These are phyloP conservation scores for Chrysomela aeneicollis DNA, from an alignment of 2,888 invertebrate species.

Conservation along the genomic window DNA sequence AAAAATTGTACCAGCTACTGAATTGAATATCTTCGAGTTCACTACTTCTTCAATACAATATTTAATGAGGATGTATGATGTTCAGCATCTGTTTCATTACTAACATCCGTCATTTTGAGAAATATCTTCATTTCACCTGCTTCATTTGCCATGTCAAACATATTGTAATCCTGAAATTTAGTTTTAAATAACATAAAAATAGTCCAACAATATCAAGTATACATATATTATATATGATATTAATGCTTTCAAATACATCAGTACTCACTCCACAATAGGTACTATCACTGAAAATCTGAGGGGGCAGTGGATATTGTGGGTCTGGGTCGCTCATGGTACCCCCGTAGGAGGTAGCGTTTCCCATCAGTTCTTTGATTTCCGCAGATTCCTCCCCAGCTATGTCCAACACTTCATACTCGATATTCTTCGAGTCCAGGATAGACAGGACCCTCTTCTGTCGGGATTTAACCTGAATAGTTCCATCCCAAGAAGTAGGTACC, in stretches of 20 bases:
- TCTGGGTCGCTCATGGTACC: conserved; percentile 76
- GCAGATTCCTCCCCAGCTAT: conserved; percentile 94
- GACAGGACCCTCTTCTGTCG: conserved; percentile 92
- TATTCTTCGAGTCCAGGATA: conserved; percentile 90
- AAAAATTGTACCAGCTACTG: no score
- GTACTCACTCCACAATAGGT: conserved; percentile 88
- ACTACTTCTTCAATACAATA: conserved; percentile 55
- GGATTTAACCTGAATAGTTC: conserved; percentile 93
- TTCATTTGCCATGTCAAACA: conserved; percentile 90
- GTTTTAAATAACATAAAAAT: conserved; percentile 18
- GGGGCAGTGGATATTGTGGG: conserved; percentile 84
- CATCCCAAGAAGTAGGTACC: conserved; percentile 39
- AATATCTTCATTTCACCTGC: conserved; percentile 88
- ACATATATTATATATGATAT: no score
- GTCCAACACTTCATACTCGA: conserved; percentile 89
- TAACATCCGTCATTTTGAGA: conserved; percentile 74
- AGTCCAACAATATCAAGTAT: no score
- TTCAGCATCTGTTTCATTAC: conserved; percentile 59
- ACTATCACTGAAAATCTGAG: conserved; percentile 93
- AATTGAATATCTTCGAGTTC: not conserved
- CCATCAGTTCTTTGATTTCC: conserved; percentile 89
- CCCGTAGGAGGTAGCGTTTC: conserved; percentile 78
- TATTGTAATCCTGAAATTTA: conserved; percentile 84
- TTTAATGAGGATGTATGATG: conserved; percentile 62
- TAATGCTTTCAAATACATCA: no score